A percentile compares a stretch with the other conserved stretches of the same genome.
These are phyloP conservation scores for Oryzias celebensis DNA, from an alignment of 2,113 vertebrate species.

Conservation along the genomic window DNA sequence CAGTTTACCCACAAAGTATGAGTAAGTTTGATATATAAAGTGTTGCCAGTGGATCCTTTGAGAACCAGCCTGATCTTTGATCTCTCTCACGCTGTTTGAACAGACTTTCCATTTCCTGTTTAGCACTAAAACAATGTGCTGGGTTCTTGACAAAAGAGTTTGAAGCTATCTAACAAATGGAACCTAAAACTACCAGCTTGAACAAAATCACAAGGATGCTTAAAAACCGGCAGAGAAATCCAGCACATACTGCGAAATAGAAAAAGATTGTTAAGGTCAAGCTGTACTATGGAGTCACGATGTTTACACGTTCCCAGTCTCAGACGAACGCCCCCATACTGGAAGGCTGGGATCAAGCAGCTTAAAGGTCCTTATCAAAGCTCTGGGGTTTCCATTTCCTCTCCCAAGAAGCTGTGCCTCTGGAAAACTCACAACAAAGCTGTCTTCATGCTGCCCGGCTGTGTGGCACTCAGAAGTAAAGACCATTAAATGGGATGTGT, in stretches of 20 bases:
- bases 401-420: conserved; percentile 43
- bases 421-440: conserved; percentile 59
- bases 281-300: conserved; percentile 3
- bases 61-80: conserved; percentile 58
- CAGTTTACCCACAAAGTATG: background rate
- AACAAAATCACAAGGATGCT: background rate
- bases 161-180: background rate
- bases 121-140: conserved; percentile 33
- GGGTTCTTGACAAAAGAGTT: conserved; percentile 16
- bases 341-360: conserved; percentile 21
- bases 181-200: background rate
- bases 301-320: conserved; percentile 30
- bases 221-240: background rate
- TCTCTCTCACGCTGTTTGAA: conserved; percentile 62
- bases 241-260: background rate
- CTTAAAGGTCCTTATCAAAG: conserved; percentile 58
- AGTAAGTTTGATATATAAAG: background rate
- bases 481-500: conserved; percentile 63
- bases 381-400: conserved; percentile 56
- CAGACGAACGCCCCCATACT: conserved; percentile 47
- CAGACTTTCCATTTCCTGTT: conserved; percentile 70
- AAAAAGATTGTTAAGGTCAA: conserved; percentile 1
- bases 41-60: conserved; percentile 36
- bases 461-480: conserved; percentile 57
- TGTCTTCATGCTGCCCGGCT: conserved; percentile 50